Evolutionary conservation across 1,140 invertebrate genomes (phyloP).

Genomic region (Tetramorium simillimum): DNA sequence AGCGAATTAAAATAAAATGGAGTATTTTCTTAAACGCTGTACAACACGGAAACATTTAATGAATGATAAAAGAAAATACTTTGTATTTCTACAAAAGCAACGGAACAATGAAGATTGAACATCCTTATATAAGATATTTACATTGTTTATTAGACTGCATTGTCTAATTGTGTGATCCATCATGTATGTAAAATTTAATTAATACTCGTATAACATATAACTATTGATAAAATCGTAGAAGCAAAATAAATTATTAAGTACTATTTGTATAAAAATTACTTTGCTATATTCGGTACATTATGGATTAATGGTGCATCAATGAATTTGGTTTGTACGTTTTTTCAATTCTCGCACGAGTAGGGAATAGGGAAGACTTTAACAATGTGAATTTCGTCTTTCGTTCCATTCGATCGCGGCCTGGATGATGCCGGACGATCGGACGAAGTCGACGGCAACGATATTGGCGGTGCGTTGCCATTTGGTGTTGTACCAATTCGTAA

Average conservation of each 20-base stretch:
- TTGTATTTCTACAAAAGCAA: neutral
- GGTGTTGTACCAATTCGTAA: constrained; percentile 86
- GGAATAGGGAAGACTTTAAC: constrained; percentile 29
- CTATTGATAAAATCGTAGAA: neutral
- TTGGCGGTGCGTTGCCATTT: constrained; percentile 86
- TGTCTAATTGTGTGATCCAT: neutral
- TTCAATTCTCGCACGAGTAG: neutral
- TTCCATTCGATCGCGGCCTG: constrained; percentile 87
- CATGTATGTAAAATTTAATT: constrained; percentile 8
- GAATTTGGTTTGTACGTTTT: constrained; percentile 25
- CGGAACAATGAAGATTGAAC: neutral
- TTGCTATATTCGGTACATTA: neutral
- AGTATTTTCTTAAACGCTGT: neutral
- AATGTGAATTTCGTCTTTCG: constrained; percentile 69
- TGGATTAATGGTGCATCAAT: neutral
- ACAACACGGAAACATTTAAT: neutral
- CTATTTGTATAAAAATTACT: constrained; percentile 20
- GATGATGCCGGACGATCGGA: constrained; percentile 86
- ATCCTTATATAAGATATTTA: neutral
- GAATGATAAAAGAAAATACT: neutral
- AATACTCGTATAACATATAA: neutral
- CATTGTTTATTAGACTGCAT: neutral
- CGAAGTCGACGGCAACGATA: constrained; percentile 88
- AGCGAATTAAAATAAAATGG: neutral
- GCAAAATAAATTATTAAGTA: constrained; percentile 48